Percentiles rank a stretch among this genome's conserved stretches.
Evolutionary conservation across 2,888 invertebrate species (phyloP).

Genomic region (Cryptus armator): DNA sequence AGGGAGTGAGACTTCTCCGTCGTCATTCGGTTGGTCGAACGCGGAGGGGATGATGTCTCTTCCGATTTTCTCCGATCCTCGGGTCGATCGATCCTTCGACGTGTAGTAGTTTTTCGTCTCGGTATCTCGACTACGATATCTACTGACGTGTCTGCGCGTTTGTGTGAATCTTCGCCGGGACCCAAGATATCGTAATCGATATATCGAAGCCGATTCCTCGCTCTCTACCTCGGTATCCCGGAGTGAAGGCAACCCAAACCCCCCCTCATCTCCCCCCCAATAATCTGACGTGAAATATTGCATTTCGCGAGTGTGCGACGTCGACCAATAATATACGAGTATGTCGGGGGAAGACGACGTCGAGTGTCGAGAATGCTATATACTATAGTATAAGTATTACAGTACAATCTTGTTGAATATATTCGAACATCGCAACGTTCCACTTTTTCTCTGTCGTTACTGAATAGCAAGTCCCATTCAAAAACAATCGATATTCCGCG

Average conservation of each 20-base stretch:
- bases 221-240: slow-evolving; percentile 42
- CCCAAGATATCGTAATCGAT: slow-evolving; percentile 75
- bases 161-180: slow-evolving; percentile 15
- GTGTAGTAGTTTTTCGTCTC: slow-evolving; percentile 15
- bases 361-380: slow-evolving; percentile 25
- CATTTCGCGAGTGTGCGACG: slow-evolving; percentile 72
- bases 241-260: slow-evolving; percentile 51
- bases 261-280: not conserved
- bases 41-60: slow-evolving; percentile 55
- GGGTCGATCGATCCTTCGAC: slow-evolving; percentile 55
- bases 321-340: slow-evolving; percentile 50
- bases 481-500: not conserved
- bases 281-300: slow-evolving; percentile 80
- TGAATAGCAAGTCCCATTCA: not conserved
- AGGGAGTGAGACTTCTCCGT: slow-evolving; percentile 20
- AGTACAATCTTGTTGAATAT: not conserved
- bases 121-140: slow-evolving; percentile 37
- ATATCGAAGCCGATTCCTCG: slow-evolving; percentile 65
- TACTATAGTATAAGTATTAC: not conserved
- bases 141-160: slow-evolving; percentile 9
- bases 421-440: slow-evolving; percentile 11
- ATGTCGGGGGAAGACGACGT: slow-evolving; percentile 28
- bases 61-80: slow-evolving; percentile 63
- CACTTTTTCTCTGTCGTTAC: not conserved
- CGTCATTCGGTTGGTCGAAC: slow-evolving; percentile 59